Base-by-base conservation (phyloP, 2,797 vertebrate species). In the Ispidina lecontei region DNA sequence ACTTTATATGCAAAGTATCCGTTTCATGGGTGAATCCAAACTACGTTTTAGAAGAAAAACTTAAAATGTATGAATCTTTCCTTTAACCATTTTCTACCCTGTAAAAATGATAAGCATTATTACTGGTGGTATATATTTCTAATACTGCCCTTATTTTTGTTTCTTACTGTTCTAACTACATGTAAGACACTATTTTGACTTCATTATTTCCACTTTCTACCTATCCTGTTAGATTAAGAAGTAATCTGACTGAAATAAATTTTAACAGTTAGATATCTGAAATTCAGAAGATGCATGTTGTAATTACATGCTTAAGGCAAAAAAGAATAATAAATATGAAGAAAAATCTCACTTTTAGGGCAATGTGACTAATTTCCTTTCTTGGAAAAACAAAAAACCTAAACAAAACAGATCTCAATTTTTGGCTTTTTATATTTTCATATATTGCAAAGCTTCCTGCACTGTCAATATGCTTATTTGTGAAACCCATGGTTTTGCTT, bases 261-360 rank as follows among this genome's bases (percentile, higher is more conserved):
- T 39, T 51, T 44, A 70, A 78, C n/a, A 49, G 25, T 28, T 86
- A 63, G 25, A 28, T 86, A 63, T 49, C 26, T 95, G 49, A 78
- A 93, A 77, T 87, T 93, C 25, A 79, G 90, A 80, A 94, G 47
- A 63, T 86, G 54, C 16, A 37, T 67, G 65, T 96, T 96, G 28
- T 94, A 92, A 93, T 92, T 77, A 88, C 41, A 47, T 84, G 80
- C 67, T 89, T 81, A 85, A 56, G 82, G 52, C 12, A 44, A 94
- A 94, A 94, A 87, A 72, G 67, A 92, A 59, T 68, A 79, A 68
- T 25, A 91, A 89, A 70, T 89, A 90, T 74, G 80, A 94, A 91
- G 83, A 93, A 85, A 92, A 92, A 60, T 13, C 69, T 87, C 72
- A 22, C 62, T 90, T 90, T 90, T 67, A 33, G 25, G 46, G 39